Conservation (phyloP, 64 coral and sea anemone species). For the Hydrozoanthus tunicans region DNA sequence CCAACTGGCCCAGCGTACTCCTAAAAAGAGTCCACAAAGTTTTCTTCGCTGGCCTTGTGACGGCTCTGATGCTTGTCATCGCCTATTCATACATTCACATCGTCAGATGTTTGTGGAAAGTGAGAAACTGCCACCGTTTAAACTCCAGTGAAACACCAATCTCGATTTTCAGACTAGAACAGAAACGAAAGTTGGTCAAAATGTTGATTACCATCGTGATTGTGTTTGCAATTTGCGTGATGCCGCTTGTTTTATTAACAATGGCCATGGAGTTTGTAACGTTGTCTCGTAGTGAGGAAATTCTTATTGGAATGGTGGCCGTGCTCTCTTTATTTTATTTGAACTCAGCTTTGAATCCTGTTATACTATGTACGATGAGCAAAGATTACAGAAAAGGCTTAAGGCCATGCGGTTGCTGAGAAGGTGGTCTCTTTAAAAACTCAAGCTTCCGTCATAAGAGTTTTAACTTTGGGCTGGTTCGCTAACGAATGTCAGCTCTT, state of each 20-base stretch:
- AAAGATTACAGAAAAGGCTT: slow-evolving; percentile 90
- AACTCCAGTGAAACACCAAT: slow-evolving; percentile 43
- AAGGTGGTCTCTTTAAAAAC: background rate
- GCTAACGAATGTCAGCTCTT: slow-evolving; percentile 20
- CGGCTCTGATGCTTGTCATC: slow-evolving; percentile 71
- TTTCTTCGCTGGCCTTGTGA: slow-evolving; percentile 60
- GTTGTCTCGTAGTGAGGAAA: background rate
- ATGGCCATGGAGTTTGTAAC: slow-evolving; percentile 66
- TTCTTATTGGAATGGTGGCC: slow-evolving; percentile 73
- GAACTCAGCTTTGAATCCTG: slow-evolving; percentile 84
- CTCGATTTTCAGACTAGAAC: slow-evolving; percentile 66
- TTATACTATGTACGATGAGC: slow-evolving; percentile 94
- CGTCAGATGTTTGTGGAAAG: slow-evolving; percentile 75
- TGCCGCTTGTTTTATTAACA: slow-evolving; percentile 68
- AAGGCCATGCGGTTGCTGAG: slow-evolving; percentile 78
- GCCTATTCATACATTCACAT: slow-evolving; percentile 79
- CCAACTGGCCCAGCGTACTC: slow-evolving; percentile 15
- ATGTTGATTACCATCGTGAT: slow-evolving; percentile 88
- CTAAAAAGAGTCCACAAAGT: slow-evolving; percentile 5
- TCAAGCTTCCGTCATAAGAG: background rate
- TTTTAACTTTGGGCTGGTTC: slow-evolving; percentile 14
- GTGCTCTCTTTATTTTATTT: slow-evolving; percentile 75
- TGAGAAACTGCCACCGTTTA: slow-evolving; percentile 64
- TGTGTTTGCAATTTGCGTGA: slow-evolving; percentile 72
- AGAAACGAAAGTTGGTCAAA: slow-evolving; percentile 88